Evolutionary conservation across 2,888 invertebrate species (phyloP).

Genomic region (Rhamphomyia laevipes): DNA sequence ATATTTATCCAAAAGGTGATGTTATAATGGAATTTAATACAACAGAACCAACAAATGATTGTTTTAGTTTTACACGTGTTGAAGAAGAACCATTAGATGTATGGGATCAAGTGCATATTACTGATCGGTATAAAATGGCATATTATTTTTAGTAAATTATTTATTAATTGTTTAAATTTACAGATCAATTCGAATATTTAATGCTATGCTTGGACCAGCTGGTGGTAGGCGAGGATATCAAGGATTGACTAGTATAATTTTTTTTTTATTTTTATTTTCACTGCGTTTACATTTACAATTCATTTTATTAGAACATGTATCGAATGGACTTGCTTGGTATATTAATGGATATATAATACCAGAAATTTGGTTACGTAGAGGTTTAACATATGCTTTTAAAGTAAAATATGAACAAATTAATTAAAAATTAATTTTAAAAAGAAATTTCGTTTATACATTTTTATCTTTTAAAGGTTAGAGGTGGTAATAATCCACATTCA

Average conservation of each 20-base stretch:
- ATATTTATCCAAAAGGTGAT: constrained; percentile 61
- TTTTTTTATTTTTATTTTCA: not conserved
- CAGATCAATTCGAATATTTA: constrained; percentile 60
- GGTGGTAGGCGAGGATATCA: constrained; percentile 70
- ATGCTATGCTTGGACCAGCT: constrained; percentile 71
- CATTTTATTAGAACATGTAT: constrained; percentile 44
- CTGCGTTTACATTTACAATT: no score
- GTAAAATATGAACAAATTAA: constrained; percentile 30
- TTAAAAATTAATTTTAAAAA: not conserved
- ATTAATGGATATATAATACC: constrained; percentile 83
- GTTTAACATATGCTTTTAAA: constrained; percentile 71
- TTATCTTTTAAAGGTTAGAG: constrained; percentile 48
- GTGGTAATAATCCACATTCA: constrained; percentile 83
- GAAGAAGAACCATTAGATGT: constrained; percentile 32
- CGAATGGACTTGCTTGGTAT: constrained; percentile 76
- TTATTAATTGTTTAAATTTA: constrained; percentile 26
- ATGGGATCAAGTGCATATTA: constrained; percentile 54
- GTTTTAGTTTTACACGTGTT: constrained; percentile 54
- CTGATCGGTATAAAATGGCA: constrained; percentile 40
- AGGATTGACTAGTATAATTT: constrained; percentile 48
- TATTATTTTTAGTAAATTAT: not conserved
- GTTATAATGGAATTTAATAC: constrained; percentile 54
- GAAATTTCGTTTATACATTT: not conserved
- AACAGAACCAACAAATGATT: constrained; percentile 54
- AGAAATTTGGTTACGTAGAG: constrained; percentile 75